Evolutionary conservation across 2,797 vertebrate species (phyloP), one percentile per base, ranked within the genome.

Genomic region (Bradypodion pumilum): DNA sequence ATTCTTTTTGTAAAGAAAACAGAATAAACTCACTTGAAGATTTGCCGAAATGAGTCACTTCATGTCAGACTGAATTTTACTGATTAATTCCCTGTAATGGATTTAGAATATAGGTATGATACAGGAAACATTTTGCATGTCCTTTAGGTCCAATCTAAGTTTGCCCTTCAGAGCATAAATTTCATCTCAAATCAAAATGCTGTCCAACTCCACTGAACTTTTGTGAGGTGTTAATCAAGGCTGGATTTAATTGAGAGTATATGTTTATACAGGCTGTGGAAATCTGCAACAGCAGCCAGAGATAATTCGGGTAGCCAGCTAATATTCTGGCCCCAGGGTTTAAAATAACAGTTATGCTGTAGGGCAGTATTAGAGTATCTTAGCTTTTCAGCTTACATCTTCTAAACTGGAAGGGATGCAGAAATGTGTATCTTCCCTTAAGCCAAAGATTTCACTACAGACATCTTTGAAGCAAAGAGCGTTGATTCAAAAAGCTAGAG

Each of bases 221-320:
- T 69, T 78, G 12, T 37, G 78, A 86, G 81, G 35, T 70, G 29
- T 29, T 87, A 81, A 46, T 44, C 62, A 56, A 74, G 86, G 81
- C 75, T 86, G 82, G 82, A 77, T 84, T 86, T 87, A 70, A 63
- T 35, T 32, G 68, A 65, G 70, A 85, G 79, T 10, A 1, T 13
- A 15, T 84, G 62, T 85, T 89, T 88, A 81, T 74, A 46, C 78
- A 87, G 78, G 44, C 66, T 84, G 59, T 60, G 84, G 65, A 86
- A 86, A 79, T 2, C 12, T 37, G 19, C 74, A 32, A 44, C 46
- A 46, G 9, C 46, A 46, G 0, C 68, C 83, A 72, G 69, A 81
- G 82, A 82, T 86, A 85, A 56, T 81, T 12, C 23, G 2, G 2
- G 21, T 77, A 5, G 42, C 74, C 84, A 29, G 9, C 35, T 82